These are phyloP conservation scores for Ridgeia piscesae DNA, from an alignment of 1,140 invertebrate species.

Conservation along the genomic window DNA sequence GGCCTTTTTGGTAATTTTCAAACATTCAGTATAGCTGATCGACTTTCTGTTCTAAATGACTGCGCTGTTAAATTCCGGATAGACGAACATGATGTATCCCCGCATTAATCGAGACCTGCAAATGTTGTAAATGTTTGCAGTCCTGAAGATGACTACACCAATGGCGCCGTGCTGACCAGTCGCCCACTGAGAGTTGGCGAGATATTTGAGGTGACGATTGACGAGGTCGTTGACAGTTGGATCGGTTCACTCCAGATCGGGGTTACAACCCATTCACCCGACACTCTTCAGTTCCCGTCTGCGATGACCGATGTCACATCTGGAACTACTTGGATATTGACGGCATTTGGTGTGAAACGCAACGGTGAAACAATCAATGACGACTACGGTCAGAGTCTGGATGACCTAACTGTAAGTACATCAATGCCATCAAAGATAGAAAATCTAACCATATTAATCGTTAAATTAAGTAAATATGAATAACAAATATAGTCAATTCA, in stretches of 20 bases:
- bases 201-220: slow-evolving; percentile 56
- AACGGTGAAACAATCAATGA: slow-evolving; percentile 90
- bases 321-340: slow-evolving; percentile 98
- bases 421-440: not conserved
- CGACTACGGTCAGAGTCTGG: slow-evolving; percentile 88
- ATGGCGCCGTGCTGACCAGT: slow-evolving; percentile 90
- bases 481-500: too few relatives aligned
- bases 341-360: slow-evolving; percentile 92
- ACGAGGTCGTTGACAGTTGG: slow-evolving; percentile 57
- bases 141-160: too few relatives aligned
- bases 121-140: slow-evolving; percentile 70
- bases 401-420: slow-evolving; percentile 70
- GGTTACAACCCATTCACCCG: slow-evolving; percentile 55
- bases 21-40: too few relatives aligned
- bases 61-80: too few relatives aligned
- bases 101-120: not conserved
- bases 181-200: slow-evolving; percentile 81
- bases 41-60: too few relatives aligned
- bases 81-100: too few relatives aligned
- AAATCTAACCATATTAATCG: not conserved
- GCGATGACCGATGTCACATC: slow-evolving; percentile 63
- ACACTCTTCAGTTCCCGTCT: slow-evolving; percentile 51
- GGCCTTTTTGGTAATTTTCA: too few relatives aligned
- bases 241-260: slow-evolving; percentile 57
- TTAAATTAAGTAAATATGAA: too few relatives aligned